Evolutionary conservation across 2,888 invertebrate species (phyloP), one percentile per base, ranked within the genome.

Genomic region (Parnassius orleans): DNA sequence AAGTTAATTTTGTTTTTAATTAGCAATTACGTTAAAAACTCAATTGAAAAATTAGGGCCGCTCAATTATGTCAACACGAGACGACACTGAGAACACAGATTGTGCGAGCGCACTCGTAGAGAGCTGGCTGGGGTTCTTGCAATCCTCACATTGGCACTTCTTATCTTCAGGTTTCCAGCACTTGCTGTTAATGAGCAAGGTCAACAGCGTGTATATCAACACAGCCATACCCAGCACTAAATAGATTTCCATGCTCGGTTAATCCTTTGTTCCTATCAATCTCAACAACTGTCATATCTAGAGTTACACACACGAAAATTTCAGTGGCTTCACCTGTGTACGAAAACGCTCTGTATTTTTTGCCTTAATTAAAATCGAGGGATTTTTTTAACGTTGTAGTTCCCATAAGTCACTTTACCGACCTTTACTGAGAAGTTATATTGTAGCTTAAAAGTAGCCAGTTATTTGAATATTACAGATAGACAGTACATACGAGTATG

Each of bases 81-180:
- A 86, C 12, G 87, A 89, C 52, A 89, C 84, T 0, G 86, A 86
- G 41, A 63, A 58, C 9, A 72, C 66, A 12, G 69, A 63, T 81
- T 75, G 19, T 78, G 72, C 7, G 78, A 79, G 65, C 74, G 68
- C 46, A 71, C 67, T 61, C 68, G 74, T 53, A 53, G 64, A 62
- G 43, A 65, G 74, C 41, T 76, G 73, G 66, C 77, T 84, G 55
- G 84, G 75, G 69, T 78, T 75, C 69, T 73, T 79, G 72, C 91
- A 91, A 73, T 90, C 88, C 60, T 90, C 89, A 66, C 90, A 91
- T 64, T 75, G 72, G 69, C 90, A 91, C 77, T 81, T 83, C 67
- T 81, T 78, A 54, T 77, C 73, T 61, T 81, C 80, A 57, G 75
- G 69, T 58, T 76, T 78, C 83, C 86, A 89, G 67, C 88, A 87